Conservation (phyloP, 2,797 vertebrate genomes). For the Hippocampus kuda region DNA sequence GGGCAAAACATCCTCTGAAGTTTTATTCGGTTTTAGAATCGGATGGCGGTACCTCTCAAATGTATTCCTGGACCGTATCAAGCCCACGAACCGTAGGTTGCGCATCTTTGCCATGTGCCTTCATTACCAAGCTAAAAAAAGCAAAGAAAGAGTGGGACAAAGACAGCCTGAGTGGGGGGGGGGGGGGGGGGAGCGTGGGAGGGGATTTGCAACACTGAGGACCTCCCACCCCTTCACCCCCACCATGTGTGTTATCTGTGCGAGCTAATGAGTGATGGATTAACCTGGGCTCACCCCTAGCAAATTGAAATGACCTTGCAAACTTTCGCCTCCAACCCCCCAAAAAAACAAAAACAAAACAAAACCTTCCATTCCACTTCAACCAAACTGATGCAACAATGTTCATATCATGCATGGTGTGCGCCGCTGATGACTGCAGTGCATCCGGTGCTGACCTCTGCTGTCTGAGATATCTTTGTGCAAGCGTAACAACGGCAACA, state of each 20-base stretch:
- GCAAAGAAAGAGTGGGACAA: not conserved
- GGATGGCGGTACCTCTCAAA: too few relatives aligned
- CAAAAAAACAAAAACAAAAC: constrained; percentile 8
- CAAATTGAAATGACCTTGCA: constrained; percentile 61
- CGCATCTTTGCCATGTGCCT: constrained; percentile 3
- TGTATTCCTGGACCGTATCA: too few relatives aligned
- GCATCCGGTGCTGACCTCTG: constrained; percentile 55
- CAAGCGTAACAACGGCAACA: constrained; percentile 19
- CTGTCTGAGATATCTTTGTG: constrained; percentile 52
- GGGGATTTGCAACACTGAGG: constrained; percentile 22
- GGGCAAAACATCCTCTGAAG: too few relatives aligned
- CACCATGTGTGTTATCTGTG: constrained; percentile 47
- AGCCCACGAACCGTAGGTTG: not conserved
- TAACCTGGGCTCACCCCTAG: constrained; percentile 59
- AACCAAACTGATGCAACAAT: constrained; percentile 22
- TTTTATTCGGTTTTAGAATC: too few relatives aligned
- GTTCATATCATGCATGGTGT: not conserved
- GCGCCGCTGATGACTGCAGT: constrained; percentile 3
- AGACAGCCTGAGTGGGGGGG: not conserved
- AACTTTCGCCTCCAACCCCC: constrained; percentile 37
- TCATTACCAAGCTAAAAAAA: constrained; percentile 3
- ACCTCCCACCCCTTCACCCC: constrained; percentile 42
- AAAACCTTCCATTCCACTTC: constrained; percentile 40
- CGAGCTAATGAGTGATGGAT: constrained; percentile 65
- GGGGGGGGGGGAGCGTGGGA: not conserved